phyloP scores from a whole-genome alignment of 2,113 vertebrate species.

The Tyrannus savana region DNA sequence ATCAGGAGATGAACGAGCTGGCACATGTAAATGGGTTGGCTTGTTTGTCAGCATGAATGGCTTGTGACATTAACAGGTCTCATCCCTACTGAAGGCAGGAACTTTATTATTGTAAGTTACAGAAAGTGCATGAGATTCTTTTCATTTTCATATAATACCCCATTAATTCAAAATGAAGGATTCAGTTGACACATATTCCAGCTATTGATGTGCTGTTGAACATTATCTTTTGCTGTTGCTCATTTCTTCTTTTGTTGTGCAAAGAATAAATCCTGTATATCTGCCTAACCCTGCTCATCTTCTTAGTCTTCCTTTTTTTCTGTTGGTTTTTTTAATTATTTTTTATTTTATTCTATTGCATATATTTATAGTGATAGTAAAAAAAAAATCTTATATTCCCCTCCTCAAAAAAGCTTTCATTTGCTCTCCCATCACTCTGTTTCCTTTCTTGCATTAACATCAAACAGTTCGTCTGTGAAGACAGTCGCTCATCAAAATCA shows the following conservation, averaged over 20 bases:
- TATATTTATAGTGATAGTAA: background rate
- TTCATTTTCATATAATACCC: conserved; percentile 21
- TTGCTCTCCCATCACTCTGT: background rate
- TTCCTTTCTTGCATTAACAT: conserved; percentile 8
- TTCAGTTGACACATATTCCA: background rate
- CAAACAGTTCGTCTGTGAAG: conserved; percentile 18
- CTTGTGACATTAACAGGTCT: background rate
- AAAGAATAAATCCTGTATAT: background rate
- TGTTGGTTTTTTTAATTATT: too few species aligned
- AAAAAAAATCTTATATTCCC: background rate
- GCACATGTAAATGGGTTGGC: background rate
- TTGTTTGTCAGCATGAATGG: conserved; percentile 17
- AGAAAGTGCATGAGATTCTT: background rate
- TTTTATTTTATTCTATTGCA: background rate
- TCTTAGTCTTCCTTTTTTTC: too few species aligned
- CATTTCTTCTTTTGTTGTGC: background rate
- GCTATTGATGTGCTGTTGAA: background rate
- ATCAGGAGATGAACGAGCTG: background rate
- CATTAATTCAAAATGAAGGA: background rate
- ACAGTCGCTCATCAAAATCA: conserved; percentile 47
- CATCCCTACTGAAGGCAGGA: background rate
- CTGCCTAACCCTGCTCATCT: background rate
- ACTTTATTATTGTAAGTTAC: background rate
- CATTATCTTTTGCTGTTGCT: background rate
- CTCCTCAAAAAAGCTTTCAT: background rate